phyloP scores from a whole-genome alignment of 2,113 vertebrate species.

The Seriola rivoliana region DNA sequence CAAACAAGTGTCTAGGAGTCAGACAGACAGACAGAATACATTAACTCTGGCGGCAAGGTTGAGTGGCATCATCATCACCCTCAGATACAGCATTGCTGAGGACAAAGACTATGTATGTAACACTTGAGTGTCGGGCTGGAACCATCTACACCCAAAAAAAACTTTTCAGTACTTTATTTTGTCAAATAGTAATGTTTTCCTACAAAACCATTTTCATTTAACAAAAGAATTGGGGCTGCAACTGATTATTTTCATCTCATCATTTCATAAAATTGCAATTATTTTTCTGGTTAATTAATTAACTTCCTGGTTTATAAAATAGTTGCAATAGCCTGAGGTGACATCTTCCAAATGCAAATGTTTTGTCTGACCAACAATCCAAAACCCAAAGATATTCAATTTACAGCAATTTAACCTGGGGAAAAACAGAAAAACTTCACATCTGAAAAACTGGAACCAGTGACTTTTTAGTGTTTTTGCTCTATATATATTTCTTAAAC shows the following conservation, averaged over 20 bases:
- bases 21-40: constrained; percentile 70
- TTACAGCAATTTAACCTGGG: too few relatives aligned
- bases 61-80: constrained; percentile 25
- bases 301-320: not conserved
- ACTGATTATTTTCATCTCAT: not conserved
- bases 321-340: not conserved
- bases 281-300: not conserved
- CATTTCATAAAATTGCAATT: not conserved
- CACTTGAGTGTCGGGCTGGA: not conserved
- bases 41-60: constrained; percentile 31
- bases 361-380: not conserved
- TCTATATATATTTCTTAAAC: too few relatives aligned
- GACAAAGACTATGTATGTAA: constrained; percentile 20
- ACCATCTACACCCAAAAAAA: not conserved
- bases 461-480: too few relatives aligned
- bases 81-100: constrained; percentile 3
- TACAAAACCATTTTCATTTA: not conserved
- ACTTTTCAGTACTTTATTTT: not conserved
- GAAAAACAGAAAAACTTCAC: not conserved
- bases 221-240: not conserved
- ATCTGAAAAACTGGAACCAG: too few relatives aligned
- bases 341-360: not conserved
- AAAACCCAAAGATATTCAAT: not conserved
- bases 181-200: not conserved
- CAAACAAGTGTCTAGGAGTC: constrained; percentile 69